Base-by-base conservation (phyloP, 1,140 invertebrate genomes). In the Melipona quadrifasciata region DNA sequence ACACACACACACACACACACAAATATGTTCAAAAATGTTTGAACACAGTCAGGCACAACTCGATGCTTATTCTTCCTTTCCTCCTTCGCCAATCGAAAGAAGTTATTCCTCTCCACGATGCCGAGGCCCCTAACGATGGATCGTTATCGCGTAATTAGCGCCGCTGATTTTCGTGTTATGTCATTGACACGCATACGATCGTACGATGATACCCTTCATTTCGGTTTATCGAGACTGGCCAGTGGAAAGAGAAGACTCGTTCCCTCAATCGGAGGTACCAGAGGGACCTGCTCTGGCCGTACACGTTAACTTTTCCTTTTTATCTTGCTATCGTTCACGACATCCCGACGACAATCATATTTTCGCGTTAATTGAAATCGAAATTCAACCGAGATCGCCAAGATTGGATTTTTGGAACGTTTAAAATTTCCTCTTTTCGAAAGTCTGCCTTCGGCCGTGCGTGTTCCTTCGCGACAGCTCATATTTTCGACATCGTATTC, bases 61-160 rank as follows among this genome's bases (percentile, higher is more conserved):
- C 87, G 81, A 75, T 81, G 80, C 47, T 74, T 71, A 61, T 61
- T 90, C 68, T 71, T 58, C 70, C 81, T 73, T 64, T 78, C 80
- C 27, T 77, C 70, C 67, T 78, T 73, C 61, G n/a, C 19, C 53
- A 57, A 72, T 77, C 72, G 82, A 31, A 34, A 78, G 64, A 79
- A n/a, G 10, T 64, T 57, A 65, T 53, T 39, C 31, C 51, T 24
- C 34, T 31, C 1, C 31, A 6, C 53, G 31, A 16, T 21, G 51
- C 11, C 34, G 57, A 31, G 70, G 73, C 34, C 67, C 83, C 16
- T 73, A 71, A 73, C 27, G 74, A 65, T 64, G 67, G 88, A 85
- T 90, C 83, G 86, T 89, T 90, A 90, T 89, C 88, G 89, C 80
- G 80, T 90, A 90, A 90, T 90, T 90, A 90, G 88, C 86, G 78